A percentile compares a stretch with the other conserved stretches of the same genome.
Evolutionary conservation across 2,797 vertebrate species (phyloP).

Genomic region (Euthynnus affinis): DNA sequence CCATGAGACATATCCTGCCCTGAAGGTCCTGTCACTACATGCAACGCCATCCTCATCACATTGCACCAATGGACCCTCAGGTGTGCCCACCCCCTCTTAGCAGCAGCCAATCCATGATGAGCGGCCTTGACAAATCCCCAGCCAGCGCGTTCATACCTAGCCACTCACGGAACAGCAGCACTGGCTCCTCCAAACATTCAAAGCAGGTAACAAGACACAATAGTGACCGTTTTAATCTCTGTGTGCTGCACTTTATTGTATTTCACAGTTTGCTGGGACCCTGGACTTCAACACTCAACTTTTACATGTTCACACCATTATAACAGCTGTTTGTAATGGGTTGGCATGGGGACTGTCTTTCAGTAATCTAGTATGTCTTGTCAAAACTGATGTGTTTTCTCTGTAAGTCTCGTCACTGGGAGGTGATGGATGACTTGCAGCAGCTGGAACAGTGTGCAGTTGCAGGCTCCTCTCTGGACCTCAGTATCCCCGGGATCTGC

Average conservation of each 20-base stretch:
- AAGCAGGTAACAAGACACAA: slow-evolving; percentile 69
- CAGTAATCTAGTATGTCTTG: background rate
- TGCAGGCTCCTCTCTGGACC: slow-evolving; percentile 64
- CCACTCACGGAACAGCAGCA: slow-evolving; percentile 88
- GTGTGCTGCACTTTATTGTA: too few species aligned
- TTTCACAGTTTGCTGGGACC: too few species aligned
- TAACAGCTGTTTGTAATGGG: background rate
- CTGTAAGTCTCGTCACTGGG: slow-evolving; percentile 89
- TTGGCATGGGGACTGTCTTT: background rate
- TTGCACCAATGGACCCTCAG: slow-evolving; percentile 77
- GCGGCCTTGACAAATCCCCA: slow-evolving; percentile 71
- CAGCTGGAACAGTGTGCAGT: slow-evolving; percentile 43
- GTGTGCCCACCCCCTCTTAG: slow-evolving; percentile 64
- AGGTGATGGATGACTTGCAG: slow-evolving; percentile 89
- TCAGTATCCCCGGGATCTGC: slow-evolving; percentile 85
- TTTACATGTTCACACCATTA: background rate
- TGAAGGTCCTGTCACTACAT: slow-evolving; percentile 43
- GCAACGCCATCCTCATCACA: slow-evolving; percentile 25
- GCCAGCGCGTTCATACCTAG: slow-evolving; percentile 66
- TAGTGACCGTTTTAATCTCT: too few species aligned
- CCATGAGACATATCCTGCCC: slow-evolving; percentile 52
- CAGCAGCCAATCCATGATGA: slow-evolving; percentile 74
- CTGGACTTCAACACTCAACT: background rate
- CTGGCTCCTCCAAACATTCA: slow-evolving; percentile 84
- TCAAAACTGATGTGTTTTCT: background rate